Base-by-base conservation (phyloP, 2,113 vertebrate genomes). In the Myrmecophaga tridactyla region DNA sequence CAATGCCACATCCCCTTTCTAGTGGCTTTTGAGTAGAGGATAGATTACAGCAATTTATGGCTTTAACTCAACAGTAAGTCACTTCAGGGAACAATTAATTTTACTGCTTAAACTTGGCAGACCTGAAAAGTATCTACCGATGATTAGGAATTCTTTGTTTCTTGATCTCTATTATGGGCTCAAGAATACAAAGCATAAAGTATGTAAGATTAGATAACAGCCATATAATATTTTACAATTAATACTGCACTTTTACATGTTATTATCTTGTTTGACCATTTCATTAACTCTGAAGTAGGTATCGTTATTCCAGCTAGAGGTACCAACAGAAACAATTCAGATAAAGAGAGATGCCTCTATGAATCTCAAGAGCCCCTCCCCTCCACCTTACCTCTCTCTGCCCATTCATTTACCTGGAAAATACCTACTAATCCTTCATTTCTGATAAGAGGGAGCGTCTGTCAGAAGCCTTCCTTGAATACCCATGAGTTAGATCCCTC, bases 251-350 rank as follows among this genome's bases (percentile, higher is more conserved):
- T 41, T 67, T 80, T 29, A 91, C 21, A 58, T 58, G 36, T 34
- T n/a, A 39, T 56, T 51, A 31, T 21, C n/a, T 89, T 13, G 34
- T 80, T 72, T 51, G 36, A 48, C 62, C 39, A 70, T 82, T 80
- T 93, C 36, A 92, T 15, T 89, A 85, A 86, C 69, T 90, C 43
- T 72, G n/a, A 92, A 86, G n/a, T 89, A 48, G 1, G 27, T 89
- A 23, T 25, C 46, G 6, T 46, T 86, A 51, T 39, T 80, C n/a
- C n/a, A n/a, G n/a, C n/a, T n/a, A n/a, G n/a, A n/a, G n/a, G n/a
- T n/a, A n/a, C 48, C 21, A 48, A 89, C 63, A 90, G 56, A 67
- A 25, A 4, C 21, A 6, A 36, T 17, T 58, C 39, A 58, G 3
- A 41, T 8, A 76, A 6, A 56, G 6, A 43, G 31, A 80, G 77